Percentiles rank a stretch among this genome's conserved stretches.
Conservation (phyloP, 2,888 invertebrate species). For the Bombyx huttoni region DNA sequence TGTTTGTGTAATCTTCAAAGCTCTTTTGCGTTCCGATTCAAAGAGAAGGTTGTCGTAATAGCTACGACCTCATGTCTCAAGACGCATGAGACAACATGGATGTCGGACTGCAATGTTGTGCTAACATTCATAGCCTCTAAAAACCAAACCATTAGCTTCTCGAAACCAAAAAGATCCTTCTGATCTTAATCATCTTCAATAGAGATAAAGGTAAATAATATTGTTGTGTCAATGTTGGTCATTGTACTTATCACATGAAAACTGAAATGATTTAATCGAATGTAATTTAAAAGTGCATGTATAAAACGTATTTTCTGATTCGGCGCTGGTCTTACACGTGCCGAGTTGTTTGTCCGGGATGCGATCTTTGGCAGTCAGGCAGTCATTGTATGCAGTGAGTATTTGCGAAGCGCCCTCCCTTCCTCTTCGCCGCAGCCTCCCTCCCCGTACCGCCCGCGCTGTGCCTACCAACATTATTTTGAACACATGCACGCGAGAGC, state of each 20-base stretch:
- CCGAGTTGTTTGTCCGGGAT: constrained; percentile 58
- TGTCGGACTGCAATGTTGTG: no score
- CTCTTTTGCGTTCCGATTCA: no score
- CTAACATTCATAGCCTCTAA: no score
- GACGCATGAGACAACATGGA: no score
- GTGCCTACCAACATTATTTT: constrained; percentile 18
- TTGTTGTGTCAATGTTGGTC: no score
- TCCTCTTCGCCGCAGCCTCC: constrained; percentile 8
- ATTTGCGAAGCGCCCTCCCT: constrained; percentile 41
- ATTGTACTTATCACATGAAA: not conserved
- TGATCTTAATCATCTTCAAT: no score
- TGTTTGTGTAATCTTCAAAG: no score
- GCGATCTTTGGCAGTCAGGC: constrained; percentile 66
- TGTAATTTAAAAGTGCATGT: constrained; percentile 15
- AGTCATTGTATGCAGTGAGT: constrained; percentile 65
- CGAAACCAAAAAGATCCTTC: no score
- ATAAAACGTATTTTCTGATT: constrained; percentile 22
- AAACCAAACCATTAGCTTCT: no score
- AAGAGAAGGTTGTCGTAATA: no score
- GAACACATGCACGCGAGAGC: constrained; percentile 36
- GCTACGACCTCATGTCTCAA: no score
- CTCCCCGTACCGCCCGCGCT: constrained; percentile 7
- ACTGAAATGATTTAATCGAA: not conserved
- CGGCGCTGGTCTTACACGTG: constrained; percentile 66
- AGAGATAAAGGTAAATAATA: no score